Evolutionary conservation across 1,140 invertebrate species (phyloP).

Genomic region (Ruditapes philippinarum): DNA sequence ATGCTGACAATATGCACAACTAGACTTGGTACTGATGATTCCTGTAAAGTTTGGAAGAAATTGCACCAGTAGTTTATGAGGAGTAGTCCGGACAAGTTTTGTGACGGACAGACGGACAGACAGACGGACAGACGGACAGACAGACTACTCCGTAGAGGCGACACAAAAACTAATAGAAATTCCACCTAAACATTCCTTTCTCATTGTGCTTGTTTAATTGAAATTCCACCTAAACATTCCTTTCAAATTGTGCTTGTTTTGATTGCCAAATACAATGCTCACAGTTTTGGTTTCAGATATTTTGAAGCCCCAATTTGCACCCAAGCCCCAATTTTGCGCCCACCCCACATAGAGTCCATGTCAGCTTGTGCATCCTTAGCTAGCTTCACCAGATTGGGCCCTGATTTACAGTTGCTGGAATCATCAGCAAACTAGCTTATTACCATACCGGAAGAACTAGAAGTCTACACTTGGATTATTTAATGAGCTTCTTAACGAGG

Average conservation of each 20-base stretch:
- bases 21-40: too few species aligned
- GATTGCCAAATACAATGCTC: slow-evolving; percentile 27
- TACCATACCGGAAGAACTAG: neutral
- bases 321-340: slow-evolving; percentile 19
- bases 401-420: neutral
- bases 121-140: too few species aligned
- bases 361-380: neutral
- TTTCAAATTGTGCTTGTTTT: neutral
- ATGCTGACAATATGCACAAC: too few species aligned
- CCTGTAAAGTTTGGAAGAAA: too few species aligned
- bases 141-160: too few species aligned
- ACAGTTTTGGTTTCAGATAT: slow-evolving; percentile 45
- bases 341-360: neutral
- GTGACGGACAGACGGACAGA: too few species aligned
- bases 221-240: neutral
- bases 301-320: slow-evolving; percentile 43
- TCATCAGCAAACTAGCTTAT: slow-evolving; percentile 30
- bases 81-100: too few species aligned
- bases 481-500: too few species aligned
- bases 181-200: neutral
- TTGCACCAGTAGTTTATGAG: too few species aligned
- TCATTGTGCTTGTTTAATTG: neutral
- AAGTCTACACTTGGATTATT: too few species aligned
- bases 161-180: neutral
- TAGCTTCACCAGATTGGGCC: neutral